phyloP scores from a whole-genome alignment of 2,113 vertebrate genomes.

The Scalopus aquaticus region DNA sequence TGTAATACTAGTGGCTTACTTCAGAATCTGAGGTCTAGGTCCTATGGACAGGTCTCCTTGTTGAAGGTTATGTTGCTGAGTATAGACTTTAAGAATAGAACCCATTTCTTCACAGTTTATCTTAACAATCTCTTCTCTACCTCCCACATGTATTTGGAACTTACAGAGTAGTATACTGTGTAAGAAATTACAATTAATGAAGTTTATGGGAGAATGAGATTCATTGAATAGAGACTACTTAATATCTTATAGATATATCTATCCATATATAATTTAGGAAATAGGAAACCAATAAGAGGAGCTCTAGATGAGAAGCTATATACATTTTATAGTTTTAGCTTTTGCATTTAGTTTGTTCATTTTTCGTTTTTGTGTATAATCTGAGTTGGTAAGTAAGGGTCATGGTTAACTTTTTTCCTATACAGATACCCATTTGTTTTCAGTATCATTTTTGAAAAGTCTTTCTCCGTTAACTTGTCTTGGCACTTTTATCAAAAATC shows the following conservation, averaged over 20 bases:
- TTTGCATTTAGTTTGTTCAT: not conserved
- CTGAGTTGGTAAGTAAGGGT: not conserved
- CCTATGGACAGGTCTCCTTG: not conserved
- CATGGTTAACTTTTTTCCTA: not conserved
- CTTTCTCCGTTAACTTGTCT: not conserved
- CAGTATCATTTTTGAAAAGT: not conserved
- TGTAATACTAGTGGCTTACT: not conserved
- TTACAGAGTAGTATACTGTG: not conserved
- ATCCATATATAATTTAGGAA: not conserved
- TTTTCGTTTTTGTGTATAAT: not conserved
- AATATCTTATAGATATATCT: not conserved
- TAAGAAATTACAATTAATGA: not conserved
- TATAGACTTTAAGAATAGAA: not conserved
- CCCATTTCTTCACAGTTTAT: not conserved
- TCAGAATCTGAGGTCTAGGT: not conserved
- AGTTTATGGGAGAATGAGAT: not conserved
- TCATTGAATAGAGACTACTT: constrained; percentile 26
- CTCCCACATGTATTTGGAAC: not conserved
- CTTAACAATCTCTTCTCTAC: not conserved
- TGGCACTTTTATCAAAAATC: no score
- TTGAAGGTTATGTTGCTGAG: not conserved
- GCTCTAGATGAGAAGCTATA: not conserved
- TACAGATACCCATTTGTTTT: not conserved
- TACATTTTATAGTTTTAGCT: not conserved
- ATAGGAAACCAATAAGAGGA: not conserved